Percentiles rank a stretch among this genome's conserved stretches.
Conservation (phyloP, 2,888 invertebrate species). For the Chrysopilus asiliformis region DNA sequence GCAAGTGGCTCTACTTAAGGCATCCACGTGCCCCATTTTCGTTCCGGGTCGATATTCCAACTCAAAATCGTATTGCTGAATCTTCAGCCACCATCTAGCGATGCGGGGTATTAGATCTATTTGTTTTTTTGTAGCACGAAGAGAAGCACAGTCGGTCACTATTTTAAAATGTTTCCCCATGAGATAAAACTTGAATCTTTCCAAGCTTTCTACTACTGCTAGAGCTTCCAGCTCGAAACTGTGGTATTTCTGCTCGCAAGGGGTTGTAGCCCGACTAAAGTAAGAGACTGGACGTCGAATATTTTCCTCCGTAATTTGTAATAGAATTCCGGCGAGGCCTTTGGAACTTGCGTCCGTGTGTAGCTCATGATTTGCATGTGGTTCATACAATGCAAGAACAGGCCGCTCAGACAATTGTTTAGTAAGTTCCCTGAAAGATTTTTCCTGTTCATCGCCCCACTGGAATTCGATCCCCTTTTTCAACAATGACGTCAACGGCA, state of each 20-base stretch:
- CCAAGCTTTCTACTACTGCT: background rate
- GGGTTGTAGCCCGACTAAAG: constrained; percentile 13
- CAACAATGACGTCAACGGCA: constrained; percentile 14
- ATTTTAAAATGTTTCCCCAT: constrained; percentile 1
- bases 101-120: background rate
- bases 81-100: too few species aligned
- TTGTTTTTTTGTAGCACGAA: background rate
- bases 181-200: constrained; percentile 1
- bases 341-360: constrained; percentile 6
- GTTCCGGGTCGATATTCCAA: too few species aligned
- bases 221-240: constrained; percentile 18
- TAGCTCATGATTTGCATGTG: constrained; percentile 5
- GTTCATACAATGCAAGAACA: too few species aligned
- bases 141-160: background rate
- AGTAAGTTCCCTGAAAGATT: too few species aligned
- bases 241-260: constrained; percentile 15
- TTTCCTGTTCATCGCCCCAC: background rate
- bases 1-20: constrained; percentile 2
- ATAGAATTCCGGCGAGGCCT: constrained; percentile 5
- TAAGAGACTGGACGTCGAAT: background rate
- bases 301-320: constrained; percentile 1
- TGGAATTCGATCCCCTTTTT: constrained; percentile 7
- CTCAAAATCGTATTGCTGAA: too few species aligned
- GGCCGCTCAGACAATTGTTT: too few species aligned
- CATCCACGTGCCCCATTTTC: too few species aligned